Conservation (phyloP, 2,113 vertebrate species). For the Aphyosemion australe region DNA sequence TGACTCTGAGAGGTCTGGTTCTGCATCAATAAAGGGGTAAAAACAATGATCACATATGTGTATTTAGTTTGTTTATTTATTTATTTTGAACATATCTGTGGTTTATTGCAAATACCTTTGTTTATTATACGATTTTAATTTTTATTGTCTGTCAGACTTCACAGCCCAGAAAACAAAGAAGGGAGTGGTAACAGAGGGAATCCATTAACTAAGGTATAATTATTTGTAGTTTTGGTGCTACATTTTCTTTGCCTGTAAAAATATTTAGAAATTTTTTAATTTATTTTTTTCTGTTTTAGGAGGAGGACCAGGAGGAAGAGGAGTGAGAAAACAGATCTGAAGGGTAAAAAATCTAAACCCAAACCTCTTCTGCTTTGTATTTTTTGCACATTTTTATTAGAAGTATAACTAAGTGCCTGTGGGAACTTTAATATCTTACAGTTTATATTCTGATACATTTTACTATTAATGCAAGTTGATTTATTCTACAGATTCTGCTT, state of each 20-base stretch:
- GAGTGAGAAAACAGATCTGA: slow-evolving; percentile 56
- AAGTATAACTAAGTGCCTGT: slow-evolving; percentile 67
- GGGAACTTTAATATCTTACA: slow-evolving; percentile 45
- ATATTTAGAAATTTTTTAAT: slow-evolving; percentile 2
- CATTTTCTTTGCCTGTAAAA: not conserved
- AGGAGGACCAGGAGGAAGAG: slow-evolving; percentile 77
- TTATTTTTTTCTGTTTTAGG: slow-evolving; percentile 28
- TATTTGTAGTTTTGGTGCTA: not conserved
- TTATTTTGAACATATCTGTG: too few species aligned
- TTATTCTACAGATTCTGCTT: slow-evolving; percentile 33
- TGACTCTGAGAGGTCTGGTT: slow-evolving; percentile 45
- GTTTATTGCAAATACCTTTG: not conserved
- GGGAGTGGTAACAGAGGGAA: slow-evolving; percentile 62
- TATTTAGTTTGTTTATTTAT: not conserved
- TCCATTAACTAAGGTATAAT: slow-evolving; percentile 56
- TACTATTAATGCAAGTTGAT: slow-evolving; percentile 38
- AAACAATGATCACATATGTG: not conserved
- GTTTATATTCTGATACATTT: slow-evolving; percentile 41
- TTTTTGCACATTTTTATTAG: slow-evolving; percentile 51
- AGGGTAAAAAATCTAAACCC: slow-evolving; percentile 41
- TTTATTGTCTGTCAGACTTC: slow-evolving; percentile 40
- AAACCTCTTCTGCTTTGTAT: slow-evolving; percentile 35
- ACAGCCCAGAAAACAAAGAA: slow-evolving; percentile 67
- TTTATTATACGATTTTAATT: slow-evolving; percentile 1
- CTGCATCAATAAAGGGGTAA: slow-evolving; percentile 67